Evolutionary conservation across 2,113 vertebrate species (phyloP).

Genomic region (Sylvilagus bachmani): DNA sequence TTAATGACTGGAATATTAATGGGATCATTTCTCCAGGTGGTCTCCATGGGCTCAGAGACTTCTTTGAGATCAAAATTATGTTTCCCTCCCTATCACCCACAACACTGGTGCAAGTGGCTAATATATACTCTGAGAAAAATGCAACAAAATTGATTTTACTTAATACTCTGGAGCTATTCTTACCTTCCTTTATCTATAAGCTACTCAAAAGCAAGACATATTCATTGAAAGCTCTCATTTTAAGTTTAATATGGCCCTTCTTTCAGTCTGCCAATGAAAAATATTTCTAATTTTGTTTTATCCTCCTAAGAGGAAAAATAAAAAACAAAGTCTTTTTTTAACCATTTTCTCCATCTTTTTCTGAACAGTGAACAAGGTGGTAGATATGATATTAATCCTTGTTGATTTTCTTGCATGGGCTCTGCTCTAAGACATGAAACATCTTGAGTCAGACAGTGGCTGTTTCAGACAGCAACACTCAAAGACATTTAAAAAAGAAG

Average conservation of each 20-base stretch:
- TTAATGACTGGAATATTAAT: background rate
- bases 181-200: background rate
- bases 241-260: background rate
- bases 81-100: background rate
- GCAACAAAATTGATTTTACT: background rate
- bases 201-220: background rate
- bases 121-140: background rate
- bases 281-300: slow-evolving; percentile 28
- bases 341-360: background rate
- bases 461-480: background rate
- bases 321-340: background rate
- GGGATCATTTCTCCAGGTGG: background rate
- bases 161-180: background rate
- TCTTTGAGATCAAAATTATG: background rate
- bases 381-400: background rate
- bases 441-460: background rate
- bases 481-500: background rate
- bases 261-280: background rate
- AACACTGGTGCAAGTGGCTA: background rate
- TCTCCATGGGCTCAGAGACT: background rate
- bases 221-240: background rate
- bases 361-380: background rate
- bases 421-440: background rate
- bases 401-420: background rate
- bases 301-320: background rate